Base-by-base conservation (phyloP, 2,888 invertebrate species). In the Cryptophagus acutangulus region DNA sequence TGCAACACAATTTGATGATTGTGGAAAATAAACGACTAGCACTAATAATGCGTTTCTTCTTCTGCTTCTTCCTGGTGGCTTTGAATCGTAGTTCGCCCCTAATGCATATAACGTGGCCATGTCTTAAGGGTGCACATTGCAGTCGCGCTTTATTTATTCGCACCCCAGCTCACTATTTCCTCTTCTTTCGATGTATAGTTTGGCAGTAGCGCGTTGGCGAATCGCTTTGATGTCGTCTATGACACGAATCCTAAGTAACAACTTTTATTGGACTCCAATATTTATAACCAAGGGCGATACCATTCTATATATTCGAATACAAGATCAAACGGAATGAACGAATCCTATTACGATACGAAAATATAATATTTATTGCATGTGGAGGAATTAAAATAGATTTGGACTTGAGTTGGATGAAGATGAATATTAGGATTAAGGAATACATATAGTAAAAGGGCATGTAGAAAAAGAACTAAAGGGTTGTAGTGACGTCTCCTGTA, bases 241-340 rank as follows among this genome's bases (percentile, higher is more conserved):
- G 62, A 58, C 59, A 59, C 57, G 64, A 67, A 65, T 66, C 62
- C 63, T 62, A 62, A 66, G 67, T 67, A 66, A 65, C 66, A 67
- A 67, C 65, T 67, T 66, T 66, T 65, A 67, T 66, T 66, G 66
- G 65, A 60, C 65, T 67, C 62, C 64, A 67, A 67, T 67, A 67
- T 67, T 67, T 67, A 67, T 67, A 67, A 65, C 65, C 59, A 52
- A 49, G 58, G 58, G 60, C 57, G 58, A 58, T 59, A 44, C 6
- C 24, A 6, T 46, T 39, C 45, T 49, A 41, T 36, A 60, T 61
- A 61, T 61, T 58, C 61, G 59, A 59, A 61, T 61, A 57, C 51
- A 57, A 61, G 56, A 62, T 62, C 62, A 62, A 62, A 62, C 59
- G 58, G 53, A 60, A 59, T 20, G 20, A 20, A 20, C 20, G 20